phyloP scores from a whole-genome alignment of 2,888 invertebrate genomes.

The Pollenia amentaria region DNA sequence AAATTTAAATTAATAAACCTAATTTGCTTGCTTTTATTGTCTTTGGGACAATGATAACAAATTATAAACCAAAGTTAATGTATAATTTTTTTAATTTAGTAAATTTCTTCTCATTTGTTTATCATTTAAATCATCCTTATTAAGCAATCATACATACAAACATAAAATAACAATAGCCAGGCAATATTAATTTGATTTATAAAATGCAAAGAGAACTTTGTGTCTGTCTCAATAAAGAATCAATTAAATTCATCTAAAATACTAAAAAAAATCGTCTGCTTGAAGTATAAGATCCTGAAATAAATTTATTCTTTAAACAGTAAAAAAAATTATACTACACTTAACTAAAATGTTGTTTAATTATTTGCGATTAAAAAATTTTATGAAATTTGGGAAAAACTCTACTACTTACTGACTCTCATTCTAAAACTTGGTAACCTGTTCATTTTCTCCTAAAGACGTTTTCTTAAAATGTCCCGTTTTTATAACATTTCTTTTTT shows the following conservation, averaged over 20 bases:
- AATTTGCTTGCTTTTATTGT: background rate
- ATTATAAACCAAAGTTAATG: slow-evolving; percentile 44
- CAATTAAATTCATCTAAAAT: slow-evolving; percentile 70
- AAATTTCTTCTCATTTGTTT: slow-evolving; percentile 17
- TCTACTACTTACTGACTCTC: background rate
- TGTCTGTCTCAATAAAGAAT: slow-evolving; percentile 71
- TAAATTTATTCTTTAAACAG: slow-evolving; percentile 28
- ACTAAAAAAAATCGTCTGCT: slow-evolving; percentile 67
- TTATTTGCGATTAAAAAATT: slow-evolving; percentile 8
- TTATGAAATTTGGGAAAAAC: slow-evolving; percentile 30
- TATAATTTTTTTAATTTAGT: slow-evolving; percentile 26
- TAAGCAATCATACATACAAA: slow-evolving; percentile 34
- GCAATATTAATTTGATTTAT: slow-evolving; percentile 45
- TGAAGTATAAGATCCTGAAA: slow-evolving; percentile 50
- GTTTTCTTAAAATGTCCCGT: background rate
- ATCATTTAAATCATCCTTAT: slow-evolving; percentile 37
- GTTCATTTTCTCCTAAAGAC: background rate
- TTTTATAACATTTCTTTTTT: slow-evolving; percentile 15
- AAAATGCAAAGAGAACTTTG: slow-evolving; percentile 36
- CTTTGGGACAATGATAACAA: slow-evolving; percentile 20
- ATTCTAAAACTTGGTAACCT: background rate
- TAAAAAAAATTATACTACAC: slow-evolving; percentile 32
- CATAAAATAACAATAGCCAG: slow-evolving; percentile 31
- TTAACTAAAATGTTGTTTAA: slow-evolving; percentile 47
- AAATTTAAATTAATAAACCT: background rate